Conservation (phyloP, 2,113 vertebrate genomes). For the Saimiri boliviensis region DNA sequence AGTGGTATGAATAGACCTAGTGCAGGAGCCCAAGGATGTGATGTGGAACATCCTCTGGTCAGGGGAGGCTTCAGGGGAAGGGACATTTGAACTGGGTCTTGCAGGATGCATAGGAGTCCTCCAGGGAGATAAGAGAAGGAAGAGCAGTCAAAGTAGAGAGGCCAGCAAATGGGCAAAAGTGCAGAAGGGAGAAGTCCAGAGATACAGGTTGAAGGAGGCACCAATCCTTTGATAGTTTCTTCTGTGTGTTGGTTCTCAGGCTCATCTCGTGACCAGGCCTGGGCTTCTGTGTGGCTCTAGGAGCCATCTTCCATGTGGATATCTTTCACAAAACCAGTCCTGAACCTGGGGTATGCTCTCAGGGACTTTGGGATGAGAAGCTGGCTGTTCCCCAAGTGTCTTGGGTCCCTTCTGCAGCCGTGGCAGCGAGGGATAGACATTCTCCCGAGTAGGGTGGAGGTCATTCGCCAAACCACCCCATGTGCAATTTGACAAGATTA, state of each 20-base stretch:
- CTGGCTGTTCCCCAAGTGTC: background rate
- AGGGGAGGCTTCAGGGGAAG: background rate
- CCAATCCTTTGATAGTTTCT: background rate
- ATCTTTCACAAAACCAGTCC: background rate
- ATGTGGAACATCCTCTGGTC: background rate
- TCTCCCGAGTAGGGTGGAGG: rapidly evolving
- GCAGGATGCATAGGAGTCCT: background rate
- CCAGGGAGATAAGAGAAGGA: background rate
- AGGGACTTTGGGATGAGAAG: background rate
- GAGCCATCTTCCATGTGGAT: background rate
- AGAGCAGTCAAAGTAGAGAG: background rate
- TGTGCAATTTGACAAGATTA: background rate
- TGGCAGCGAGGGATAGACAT: background rate
- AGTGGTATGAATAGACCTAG: background rate
- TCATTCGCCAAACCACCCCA: background rate
- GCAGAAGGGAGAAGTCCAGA: background rate
- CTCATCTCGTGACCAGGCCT: background rate
- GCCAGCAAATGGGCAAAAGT: rapidly evolving
- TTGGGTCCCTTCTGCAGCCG: rapidly evolving
- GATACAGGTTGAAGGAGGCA: background rate
- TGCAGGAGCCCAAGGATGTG: background rate
- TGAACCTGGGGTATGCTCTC: background rate
- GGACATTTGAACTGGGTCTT: background rate
- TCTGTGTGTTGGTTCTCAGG: background rate
- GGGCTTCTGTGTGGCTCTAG: too few species aligned